These are phyloP conservation scores for Drosophila histrio DNA, from an alignment of 2,888 invertebrate species.

Conservation along the genomic window DNA sequence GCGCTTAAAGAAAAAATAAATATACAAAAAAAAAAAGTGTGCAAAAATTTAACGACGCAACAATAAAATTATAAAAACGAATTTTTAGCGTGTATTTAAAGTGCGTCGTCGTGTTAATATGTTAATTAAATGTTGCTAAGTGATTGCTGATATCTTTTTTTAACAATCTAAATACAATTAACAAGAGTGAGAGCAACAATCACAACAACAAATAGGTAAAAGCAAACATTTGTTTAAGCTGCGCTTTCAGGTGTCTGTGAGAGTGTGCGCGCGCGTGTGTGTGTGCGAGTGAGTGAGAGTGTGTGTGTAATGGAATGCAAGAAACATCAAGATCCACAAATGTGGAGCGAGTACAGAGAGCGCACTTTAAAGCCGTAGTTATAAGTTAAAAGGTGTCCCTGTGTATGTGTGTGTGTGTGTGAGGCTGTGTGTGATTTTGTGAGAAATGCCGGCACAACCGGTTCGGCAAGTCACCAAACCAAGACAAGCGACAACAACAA, in stretches of 20 bases:
- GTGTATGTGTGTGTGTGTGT: constrained; percentile 26
- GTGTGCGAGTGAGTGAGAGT: background rate
- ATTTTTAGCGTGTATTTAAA: constrained; percentile 45
- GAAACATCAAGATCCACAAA: constrained; percentile 39
- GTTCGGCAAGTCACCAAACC: constrained; percentile 70
- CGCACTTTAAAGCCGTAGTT: constrained; percentile 56
- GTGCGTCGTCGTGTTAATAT: constrained; percentile 47
- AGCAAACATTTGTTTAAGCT: constrained; percentile 47
- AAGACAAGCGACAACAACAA: constrained; percentile 43
- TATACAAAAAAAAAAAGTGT: constrained; percentile 3
- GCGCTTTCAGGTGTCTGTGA: constrained; percentile 31
- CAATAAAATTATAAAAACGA: constrained; percentile 32
- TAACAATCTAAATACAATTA: constrained; percentile 33
- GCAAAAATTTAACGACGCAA: constrained; percentile 39
- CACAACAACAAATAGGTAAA: constrained; percentile 53
- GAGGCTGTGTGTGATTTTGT: constrained; percentile 25
- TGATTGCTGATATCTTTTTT: constrained; percentile 31
- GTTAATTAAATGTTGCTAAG: constrained; percentile 53
- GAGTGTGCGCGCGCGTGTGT: background rate
- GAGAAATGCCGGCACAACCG: constrained; percentile 78
- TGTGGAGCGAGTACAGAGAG: constrained; percentile 60
- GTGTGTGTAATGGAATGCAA: constrained; percentile 43
- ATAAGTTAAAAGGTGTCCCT: constrained; percentile 44
- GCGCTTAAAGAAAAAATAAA: background rate
- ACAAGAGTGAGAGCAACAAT: constrained; percentile 17